phyloP scores from a whole-genome alignment of 2,113 vertebrate species.

The Holacanthus passer region DNA sequence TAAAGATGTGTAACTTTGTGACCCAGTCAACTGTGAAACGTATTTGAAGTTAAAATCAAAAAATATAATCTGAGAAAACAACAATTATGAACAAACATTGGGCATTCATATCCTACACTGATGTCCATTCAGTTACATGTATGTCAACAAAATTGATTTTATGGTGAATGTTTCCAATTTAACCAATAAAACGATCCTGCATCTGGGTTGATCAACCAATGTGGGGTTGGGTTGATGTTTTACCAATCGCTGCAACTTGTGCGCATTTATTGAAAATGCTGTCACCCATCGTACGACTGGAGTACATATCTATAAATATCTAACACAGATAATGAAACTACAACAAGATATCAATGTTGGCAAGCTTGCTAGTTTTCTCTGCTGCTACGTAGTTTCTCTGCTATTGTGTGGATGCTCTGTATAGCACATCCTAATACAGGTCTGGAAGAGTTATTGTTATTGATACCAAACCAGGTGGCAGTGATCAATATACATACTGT shows the following conservation, averaged over 20 bases:
- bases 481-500: conserved; percentile 22
- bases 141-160: not conserved
- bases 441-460: conserved; percentile 14
- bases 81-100: not conserved
- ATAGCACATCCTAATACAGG: not conserved
- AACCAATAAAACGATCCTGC: not conserved
- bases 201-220: not conserved
- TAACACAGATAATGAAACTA: conserved; percentile 23
- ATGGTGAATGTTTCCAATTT: not conserved
- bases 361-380: not conserved
- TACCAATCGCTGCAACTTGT: not conserved
- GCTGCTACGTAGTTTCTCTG: conserved; percentile 10
- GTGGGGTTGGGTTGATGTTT: not conserved
- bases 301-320: conserved; percentile 7
- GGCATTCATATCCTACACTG: conserved; percentile 8
- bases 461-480: conserved; percentile 15
- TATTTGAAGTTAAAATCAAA: not conserved
- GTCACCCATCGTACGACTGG: not conserved
- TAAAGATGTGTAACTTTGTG: not conserved
- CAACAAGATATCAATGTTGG: conserved; percentile 8
- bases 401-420: not conserved
- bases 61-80: not conserved
- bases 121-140: not conserved
- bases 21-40: not conserved
- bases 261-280: conserved; percentile 6